Percentiles rank a stretch among this genome's conserved stretches.
Evolutionary conservation across 2,797 vertebrate species (phyloP).

Genomic region (Platyrinchus mystaceus): DNA sequence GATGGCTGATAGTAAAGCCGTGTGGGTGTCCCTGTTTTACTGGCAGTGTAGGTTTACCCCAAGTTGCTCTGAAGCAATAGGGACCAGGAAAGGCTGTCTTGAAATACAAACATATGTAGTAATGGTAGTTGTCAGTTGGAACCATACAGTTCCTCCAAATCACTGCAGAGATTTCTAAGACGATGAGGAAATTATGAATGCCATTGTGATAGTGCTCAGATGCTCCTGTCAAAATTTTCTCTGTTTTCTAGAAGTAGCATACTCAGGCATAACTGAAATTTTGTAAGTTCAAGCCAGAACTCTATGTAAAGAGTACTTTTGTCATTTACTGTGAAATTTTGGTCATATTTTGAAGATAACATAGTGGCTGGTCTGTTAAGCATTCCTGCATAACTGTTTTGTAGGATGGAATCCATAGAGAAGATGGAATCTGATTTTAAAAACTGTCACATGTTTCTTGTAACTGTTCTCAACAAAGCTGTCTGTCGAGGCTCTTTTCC

Average conservation of each 20-base stretch:
- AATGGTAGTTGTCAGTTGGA: neutral
- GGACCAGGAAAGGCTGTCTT: neutral
- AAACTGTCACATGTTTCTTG: conserved; percentile 98
- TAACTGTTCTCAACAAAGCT: conserved; percentile 96
- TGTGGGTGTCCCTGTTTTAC: neutral
- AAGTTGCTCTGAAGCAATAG: neutral
- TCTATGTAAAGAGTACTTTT: neutral
- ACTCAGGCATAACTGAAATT: neutral
- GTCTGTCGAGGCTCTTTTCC: conserved; percentile 97
- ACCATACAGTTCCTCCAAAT: neutral
- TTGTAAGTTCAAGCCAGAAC: neutral
- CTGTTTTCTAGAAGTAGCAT: neutral
- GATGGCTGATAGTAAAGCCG: neutral
- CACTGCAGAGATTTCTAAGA: neutral
- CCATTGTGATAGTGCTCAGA: neutral
- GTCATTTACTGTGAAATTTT: neutral
- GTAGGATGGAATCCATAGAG: conserved; percentile 95
- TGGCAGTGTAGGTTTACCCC: neutral
- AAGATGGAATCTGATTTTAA: conserved; percentile 99
- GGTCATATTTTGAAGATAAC: neutral
- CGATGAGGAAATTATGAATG: neutral
- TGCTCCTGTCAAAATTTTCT: neutral
- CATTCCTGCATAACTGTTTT: conserved; percentile 26
- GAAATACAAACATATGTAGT: neutral
- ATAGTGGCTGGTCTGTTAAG: neutral